Evolutionary conservation across 2,888 invertebrate species (phyloP), one percentile per base, ranked within the genome.

Genomic region (Melanophora roralis): DNA sequence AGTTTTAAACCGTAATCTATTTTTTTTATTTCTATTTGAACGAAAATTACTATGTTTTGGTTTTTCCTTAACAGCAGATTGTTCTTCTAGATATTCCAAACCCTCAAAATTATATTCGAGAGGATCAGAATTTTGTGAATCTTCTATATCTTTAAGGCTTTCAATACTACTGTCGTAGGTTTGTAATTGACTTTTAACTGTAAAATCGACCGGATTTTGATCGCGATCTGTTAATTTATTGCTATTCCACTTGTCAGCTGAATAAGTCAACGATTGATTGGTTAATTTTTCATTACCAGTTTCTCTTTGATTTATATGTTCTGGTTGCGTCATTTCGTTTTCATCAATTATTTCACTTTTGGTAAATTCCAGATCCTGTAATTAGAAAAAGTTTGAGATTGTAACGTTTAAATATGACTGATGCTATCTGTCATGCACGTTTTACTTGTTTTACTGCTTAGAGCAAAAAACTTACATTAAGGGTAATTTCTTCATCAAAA

Each of bases 361-460:
- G 6, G 62, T 38, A 21, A 14, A 47, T n/a, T 34, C 4, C 5
- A 23, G 8, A 34, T 23, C 40, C 76, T 76, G 19, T 11, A 69
- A 49, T 23, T 51, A 38, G 16, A 12, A 51, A 5, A 14, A 16
- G 51, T 51, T 19, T 38, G 27, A 65, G 8, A 16, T 23, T 38
- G 40, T 65, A 65, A 65, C 65, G 40, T 36, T 69, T 47, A 19
- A 1, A 19, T 49, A 64, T 64, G 53, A 68, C 38, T 75, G 68
- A 75, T 51, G 53, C 53, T 62, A 68, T 34, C 62, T 32, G 69
- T 64, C 76, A 76, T 64, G 76, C 76, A 69, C 57, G 69, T 69
- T 5, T 47, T 53, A 68, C 40, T 62, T 16, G 53, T 27, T 36
- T 51, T 4, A 32, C 1, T 27, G 27, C 27, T 5, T 23, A 55